These are phyloP conservation scores for Lydus trimaculatus DNA, from an alignment of 2,888 invertebrate genomes.

Conservation along the genomic window DNA sequence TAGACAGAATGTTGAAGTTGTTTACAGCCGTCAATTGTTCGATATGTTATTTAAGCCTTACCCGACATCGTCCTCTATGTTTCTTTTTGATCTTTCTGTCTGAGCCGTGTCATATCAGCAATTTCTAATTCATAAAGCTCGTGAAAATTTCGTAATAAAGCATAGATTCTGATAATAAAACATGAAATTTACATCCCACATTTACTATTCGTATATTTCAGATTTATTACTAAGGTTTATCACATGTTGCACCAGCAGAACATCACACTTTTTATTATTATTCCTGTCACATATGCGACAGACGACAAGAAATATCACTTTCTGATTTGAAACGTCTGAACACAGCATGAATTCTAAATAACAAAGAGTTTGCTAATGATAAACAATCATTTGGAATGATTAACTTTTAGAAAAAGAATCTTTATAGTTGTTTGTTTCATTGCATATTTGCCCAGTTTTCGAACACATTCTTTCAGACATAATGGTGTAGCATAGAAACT, in stretches of 20 bases:
- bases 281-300: not conserved
- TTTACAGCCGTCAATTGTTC: not conserved
- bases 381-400: not conserved
- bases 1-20: not conserved
- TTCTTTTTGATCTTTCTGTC: not conserved
- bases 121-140: not conserved
- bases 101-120: not conserved
- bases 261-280: constrained; percentile 1
- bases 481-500: constrained; percentile 16
- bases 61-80: not conserved
- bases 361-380: not conserved
- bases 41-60: not conserved
- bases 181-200: not conserved
- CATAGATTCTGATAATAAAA: constrained; percentile 2
- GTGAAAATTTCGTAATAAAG: not conserved
- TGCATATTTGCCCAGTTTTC: too few species aligned
- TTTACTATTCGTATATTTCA: not conserved
- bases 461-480: too few species aligned
- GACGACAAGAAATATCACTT: not conserved
- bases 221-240: not conserved
- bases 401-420: too few species aligned
- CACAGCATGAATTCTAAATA: not conserved
- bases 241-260: not conserved
- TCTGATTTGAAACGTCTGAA: not conserved
- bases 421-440: too few species aligned